Base-by-base conservation (phyloP, 2,797 vertebrate genomes). In the Microchirus variegatus region DNA sequence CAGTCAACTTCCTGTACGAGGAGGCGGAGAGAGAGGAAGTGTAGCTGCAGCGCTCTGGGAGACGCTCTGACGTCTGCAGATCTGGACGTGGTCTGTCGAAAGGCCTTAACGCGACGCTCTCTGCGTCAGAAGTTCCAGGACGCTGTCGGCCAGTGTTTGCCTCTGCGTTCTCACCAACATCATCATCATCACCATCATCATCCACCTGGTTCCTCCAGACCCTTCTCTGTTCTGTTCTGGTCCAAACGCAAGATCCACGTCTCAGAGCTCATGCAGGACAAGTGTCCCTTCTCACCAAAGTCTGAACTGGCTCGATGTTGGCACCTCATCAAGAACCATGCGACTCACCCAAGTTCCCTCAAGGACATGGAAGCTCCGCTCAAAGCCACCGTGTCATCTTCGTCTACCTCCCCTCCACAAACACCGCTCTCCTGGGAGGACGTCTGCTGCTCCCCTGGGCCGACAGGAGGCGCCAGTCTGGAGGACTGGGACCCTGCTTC, bases 111-210 rank as follows among this genome's bases (percentile, higher is more conserved):
- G 10, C 94, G 94, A 0, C 93, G 96, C 1, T 97, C 96, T 18
- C 93, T 98, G 38, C 92, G 96, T 49, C 97, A 99, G 89, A 98
- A 98, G 83, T 93, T 99, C 52, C 96, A 98, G 72, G 97, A 99
- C 37, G 96, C 97, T 0, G 90, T 98, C 75, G 96, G 95, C 0
- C 97, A 99, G 81, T 99, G 96, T 87, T 95, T 99, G 9, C 97
- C 96, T 13, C 92, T 98, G 43, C 96, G 93, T 70, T 93, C 94
- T 0, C 95, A 96, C 67, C 93, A 95, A 72, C 91, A 93, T 49
- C 90, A 90, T 6, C 94, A 94, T 12, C 87, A 88, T 9, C 89
- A 87, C 1, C 94, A 94, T 36, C 83, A 82, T 38, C 88, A 87
- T 19, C 59, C 80, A 0, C 42, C 84, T 0, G 87, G 90, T n/a